Evolutionary conservation across 2,113 vertebrate species (phyloP), one percentile per base, ranked within the genome.

Genomic region (Okapia johnstoni): DNA sequence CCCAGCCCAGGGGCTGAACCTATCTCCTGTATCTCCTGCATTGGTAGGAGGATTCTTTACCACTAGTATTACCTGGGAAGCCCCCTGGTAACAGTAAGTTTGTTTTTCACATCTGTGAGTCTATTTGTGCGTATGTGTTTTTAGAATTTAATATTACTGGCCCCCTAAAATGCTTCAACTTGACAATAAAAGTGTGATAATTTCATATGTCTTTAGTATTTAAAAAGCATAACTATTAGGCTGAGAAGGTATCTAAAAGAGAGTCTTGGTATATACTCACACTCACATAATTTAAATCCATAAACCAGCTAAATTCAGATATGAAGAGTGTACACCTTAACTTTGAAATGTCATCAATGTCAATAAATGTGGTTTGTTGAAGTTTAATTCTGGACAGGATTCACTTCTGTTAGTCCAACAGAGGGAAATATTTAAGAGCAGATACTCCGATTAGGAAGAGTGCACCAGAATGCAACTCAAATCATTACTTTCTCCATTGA

Each of bases 11-110:
- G 70, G 6, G 3, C 2, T 76, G 23, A 43, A 76, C 36, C 23
- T 15, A 14, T 26, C 23, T 13, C 36, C 21, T 73, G 10, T 0
- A 0, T 43, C 70, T 43, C 23, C 70, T 76, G 36, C 36, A 7
- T 0, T 26, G 40, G 70, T 5, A 76, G 70, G 23, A 43, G 40
- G 40, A 43, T 76, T 26, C 40, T 43, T 76, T 26, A 43, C 40
- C 12, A 14, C 23, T 26, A 76, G 40, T 14, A 43, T 11, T 26
- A 43, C 23, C 70, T 76, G 40, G 70, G 40, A 76, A 26, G 70
- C 12, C 40, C 48, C 5, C 48, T 23, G 48, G 17, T 52, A 21
- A 52, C 28, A 5, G 1, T 33, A 12, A 80, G 48, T 80, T 80
- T 80, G 77, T 21, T 52, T 50, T 30, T n/a, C 7, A 80, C 48